Conservation (phyloP, 2,797 vertebrate species). For the Steatocranus sp. region DNA sequence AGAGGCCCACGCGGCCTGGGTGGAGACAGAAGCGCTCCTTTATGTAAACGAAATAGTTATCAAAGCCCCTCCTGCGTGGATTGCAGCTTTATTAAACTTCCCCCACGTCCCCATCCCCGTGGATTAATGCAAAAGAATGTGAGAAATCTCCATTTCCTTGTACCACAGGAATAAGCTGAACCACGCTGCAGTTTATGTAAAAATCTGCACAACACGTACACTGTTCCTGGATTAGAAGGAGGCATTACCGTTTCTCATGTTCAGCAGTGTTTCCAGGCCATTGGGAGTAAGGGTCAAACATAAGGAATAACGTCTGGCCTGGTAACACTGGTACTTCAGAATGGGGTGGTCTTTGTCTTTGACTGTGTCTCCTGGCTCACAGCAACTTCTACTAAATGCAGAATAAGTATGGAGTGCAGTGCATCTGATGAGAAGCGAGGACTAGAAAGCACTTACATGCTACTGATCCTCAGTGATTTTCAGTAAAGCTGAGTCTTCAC, state of each 20-base stretch:
- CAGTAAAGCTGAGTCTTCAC: background rate
- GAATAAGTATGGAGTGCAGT: background rate
- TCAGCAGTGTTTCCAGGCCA: background rate
- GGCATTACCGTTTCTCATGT: background rate
- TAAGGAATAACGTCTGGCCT: background rate
- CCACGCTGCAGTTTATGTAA: background rate
- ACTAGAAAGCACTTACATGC: background rate
- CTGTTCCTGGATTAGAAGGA: background rate
- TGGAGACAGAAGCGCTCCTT: slow-evolving; percentile 12
- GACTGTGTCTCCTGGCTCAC: background rate
- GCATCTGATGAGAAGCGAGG: background rate
- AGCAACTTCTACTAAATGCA: background rate
- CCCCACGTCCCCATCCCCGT: background rate
- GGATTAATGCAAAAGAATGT: background rate
- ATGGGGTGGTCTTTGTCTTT: background rate
- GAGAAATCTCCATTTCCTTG: background rate
- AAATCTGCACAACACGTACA: background rate
- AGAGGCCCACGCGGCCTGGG: background rate
- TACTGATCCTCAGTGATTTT: background rate
- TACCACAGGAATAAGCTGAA: background rate
- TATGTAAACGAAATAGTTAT: background rate
- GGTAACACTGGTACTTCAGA: background rate
- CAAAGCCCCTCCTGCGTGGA: slow-evolving; percentile 10
- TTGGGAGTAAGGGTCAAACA: background rate
- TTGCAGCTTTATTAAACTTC: background rate